A percentile compares a stretch with the other conserved stretches of the same genome.
phyloP scores from a whole-genome alignment of 2,797 vertebrate genomes.

The Anniella stebbinsi region DNA sequence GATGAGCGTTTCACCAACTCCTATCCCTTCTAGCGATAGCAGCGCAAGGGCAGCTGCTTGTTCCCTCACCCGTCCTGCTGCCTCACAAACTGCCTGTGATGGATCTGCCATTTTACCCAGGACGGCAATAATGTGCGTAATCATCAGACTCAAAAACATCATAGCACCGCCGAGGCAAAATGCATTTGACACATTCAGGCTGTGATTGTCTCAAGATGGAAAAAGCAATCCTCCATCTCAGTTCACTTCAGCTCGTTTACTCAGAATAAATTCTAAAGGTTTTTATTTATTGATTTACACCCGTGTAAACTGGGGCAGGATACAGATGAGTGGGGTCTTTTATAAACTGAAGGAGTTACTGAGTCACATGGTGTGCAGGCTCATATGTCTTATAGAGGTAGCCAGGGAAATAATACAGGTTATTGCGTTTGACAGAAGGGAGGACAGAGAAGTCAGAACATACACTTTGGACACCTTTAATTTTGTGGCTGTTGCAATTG shows the following conservation, averaged over 20 bases:
- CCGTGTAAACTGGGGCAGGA: conserved; percentile 25
- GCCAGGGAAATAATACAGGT: conserved; percentile 45
- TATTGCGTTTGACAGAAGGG: conserved; percentile 54
- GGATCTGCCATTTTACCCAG: conserved; percentile 14
- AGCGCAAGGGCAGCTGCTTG: not conserved
- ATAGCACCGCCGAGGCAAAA: conserved; percentile 29
- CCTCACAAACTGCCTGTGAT: conserved; percentile 13
- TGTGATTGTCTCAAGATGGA: conserved; percentile 36
- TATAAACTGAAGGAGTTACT: conserved; percentile 11
- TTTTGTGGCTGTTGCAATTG: conserved; percentile 12
- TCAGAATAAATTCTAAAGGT: conserved; percentile 23
- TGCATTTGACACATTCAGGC: conserved; percentile 36
- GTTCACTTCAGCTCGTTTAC: not conserved
- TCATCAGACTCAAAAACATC: conserved; percentile 30
- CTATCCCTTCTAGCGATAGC: not conserved
- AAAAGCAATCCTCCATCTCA: conserved; percentile 17
- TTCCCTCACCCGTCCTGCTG: not conserved
- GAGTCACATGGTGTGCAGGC: not conserved
- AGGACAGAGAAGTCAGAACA: conserved; percentile 28
- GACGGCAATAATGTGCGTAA: conserved; percentile 10
- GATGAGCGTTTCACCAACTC: not conserved
- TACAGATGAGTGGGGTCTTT: conserved; percentile 28
- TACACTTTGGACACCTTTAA: conserved; percentile 43
- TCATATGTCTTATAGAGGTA: not conserved
- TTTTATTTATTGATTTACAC: conserved; percentile 37